phyloP scores from a whole-genome alignment of 1,140 invertebrate species.

The Drosophila prosaltans region DNA sequence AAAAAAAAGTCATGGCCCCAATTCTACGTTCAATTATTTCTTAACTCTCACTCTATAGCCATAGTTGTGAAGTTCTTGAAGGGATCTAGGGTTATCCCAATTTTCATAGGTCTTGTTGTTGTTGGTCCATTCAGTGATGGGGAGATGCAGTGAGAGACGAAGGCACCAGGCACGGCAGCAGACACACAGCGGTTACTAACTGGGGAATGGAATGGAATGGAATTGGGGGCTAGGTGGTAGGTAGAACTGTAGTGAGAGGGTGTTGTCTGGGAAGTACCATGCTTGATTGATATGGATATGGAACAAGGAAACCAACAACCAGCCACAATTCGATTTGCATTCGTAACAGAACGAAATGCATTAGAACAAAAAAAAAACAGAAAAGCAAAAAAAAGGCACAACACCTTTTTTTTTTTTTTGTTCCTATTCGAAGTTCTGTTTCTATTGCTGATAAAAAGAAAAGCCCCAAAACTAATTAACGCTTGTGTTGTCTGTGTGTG shows the following conservation, averaged over 20 bases:
- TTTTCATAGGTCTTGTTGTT: background rate
- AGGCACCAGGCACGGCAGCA: slow-evolving; percentile 3
- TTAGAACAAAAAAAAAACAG: slow-evolving; percentile 40
- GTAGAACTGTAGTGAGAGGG: slow-evolving; percentile 22
- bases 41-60: background rate
- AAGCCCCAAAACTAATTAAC: slow-evolving; percentile 81
- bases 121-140: background rate
- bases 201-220: background rate
- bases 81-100: background rate
- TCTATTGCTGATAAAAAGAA: slow-evolving; percentile 71
- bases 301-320: slow-evolving; percentile 43
- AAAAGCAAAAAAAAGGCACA: slow-evolving; percentile 1
- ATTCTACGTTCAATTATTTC: background rate
- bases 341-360: slow-evolving; percentile 75
- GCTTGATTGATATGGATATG: slow-evolving; percentile 40
- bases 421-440: slow-evolving; percentile 33
- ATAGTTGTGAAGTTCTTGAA: background rate
- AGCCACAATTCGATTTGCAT: slow-evolving; percentile 66
- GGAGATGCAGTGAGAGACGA: background rate
- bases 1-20: slow-evolving; percentile 3
- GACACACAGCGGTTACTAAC: background rate
- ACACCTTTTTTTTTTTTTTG: slow-evolving; percentile 5
- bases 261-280: slow-evolving; percentile 27
- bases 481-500: slow-evolving; percentile 50
- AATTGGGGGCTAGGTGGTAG: background rate